These are phyloP conservation scores for Plebejus argus DNA, from an alignment of 2,888 invertebrate genomes.

Conservation along the genomic window DNA sequence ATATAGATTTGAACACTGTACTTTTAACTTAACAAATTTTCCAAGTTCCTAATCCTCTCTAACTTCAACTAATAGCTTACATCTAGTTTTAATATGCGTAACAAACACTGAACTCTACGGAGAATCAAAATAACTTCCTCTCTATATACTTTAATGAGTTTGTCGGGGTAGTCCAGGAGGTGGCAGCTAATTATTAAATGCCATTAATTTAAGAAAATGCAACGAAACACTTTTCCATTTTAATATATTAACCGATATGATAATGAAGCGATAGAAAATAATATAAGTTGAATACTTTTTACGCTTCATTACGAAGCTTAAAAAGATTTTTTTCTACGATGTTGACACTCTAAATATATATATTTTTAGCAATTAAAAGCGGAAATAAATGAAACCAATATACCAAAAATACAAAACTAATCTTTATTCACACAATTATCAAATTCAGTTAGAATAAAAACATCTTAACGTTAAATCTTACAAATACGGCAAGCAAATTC, in stretches of 20 bases:
- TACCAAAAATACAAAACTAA: too few species aligned
- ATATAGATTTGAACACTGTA: not conserved
- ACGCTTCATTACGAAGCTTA: too few species aligned
- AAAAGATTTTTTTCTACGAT: not conserved
- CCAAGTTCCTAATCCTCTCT: not conserved
- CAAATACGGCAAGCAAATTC: too few species aligned
- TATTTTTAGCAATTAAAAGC: too few species aligned
- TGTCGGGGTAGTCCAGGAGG: constrained; percentile 14
- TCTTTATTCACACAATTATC: too few species aligned
- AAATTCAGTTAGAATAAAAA: too few species aligned
- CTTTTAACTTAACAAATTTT: not conserved
- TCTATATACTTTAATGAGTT: constrained; percentile 33
- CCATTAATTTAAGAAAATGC: not conserved
- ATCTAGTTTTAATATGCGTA: constrained; percentile 30
- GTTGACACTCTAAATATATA: not conserved
- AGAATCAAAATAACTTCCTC: constrained; percentile 33
- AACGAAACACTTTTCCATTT: not conserved
- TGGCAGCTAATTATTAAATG: not conserved
- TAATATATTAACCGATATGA: not conserved
- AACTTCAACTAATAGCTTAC: not conserved
- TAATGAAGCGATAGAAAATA: too few species aligned
- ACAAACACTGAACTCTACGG: constrained; percentile 25
- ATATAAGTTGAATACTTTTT: too few species aligned
- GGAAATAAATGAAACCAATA: too few species aligned
- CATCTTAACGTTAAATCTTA: too few species aligned